Percentiles rank a stretch among this genome's conserved stretches.
These are phyloP conservation scores for Microctenopoma stevenorrisi DNA, from an alignment of 2,797 vertebrate species.

Conservation along the genomic window DNA sequence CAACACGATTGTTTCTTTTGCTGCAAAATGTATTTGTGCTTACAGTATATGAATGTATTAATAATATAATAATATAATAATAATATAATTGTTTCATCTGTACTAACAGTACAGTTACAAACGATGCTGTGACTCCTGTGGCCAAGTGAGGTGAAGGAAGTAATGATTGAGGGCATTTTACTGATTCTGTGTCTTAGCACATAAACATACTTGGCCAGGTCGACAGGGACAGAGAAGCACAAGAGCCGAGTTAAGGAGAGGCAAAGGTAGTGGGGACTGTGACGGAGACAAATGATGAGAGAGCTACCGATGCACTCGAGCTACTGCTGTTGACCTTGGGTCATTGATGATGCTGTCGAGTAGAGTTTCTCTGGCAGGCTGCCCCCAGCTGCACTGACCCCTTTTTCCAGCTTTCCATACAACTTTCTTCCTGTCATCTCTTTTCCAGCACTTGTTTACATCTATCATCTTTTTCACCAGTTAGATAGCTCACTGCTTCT, in stretches of 20 bases:
- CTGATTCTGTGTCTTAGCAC: conserved; percentile 22
- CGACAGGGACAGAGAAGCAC: conserved; percentile 25
- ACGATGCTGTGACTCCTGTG: conserved; percentile 5
- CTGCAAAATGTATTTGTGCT: no score
- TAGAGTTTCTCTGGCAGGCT: conserved; percentile 42
- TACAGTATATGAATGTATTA: no score
- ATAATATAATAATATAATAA: no score
- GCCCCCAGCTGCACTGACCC: conserved; percentile 36
- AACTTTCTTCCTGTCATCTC: conserved; percentile 27
- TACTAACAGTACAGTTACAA: background rate
- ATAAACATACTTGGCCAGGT: conserved; percentile 38
- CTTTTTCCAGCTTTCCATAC: conserved; percentile 38
- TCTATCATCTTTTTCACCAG: conserved; percentile 29
- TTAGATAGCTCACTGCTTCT: conserved; percentile 22
- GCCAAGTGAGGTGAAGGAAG: conserved; percentile 15
- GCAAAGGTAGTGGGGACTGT: conserved; percentile 37
- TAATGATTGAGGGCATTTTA: conserved; percentile 34
- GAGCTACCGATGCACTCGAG: conserved; percentile 58
- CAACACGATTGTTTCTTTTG: no score
- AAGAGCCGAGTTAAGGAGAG: conserved; percentile 32
- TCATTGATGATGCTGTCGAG: conserved; percentile 47
- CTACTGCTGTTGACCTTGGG: conserved; percentile 65
- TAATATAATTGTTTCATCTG: conserved; percentile 11
- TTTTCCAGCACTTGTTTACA: conserved; percentile 35
- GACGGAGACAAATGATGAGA: conserved; percentile 69